phyloP scores from a whole-genome alignment of 1,140 invertebrate species.

The Homalodisca vitripennis region DNA sequence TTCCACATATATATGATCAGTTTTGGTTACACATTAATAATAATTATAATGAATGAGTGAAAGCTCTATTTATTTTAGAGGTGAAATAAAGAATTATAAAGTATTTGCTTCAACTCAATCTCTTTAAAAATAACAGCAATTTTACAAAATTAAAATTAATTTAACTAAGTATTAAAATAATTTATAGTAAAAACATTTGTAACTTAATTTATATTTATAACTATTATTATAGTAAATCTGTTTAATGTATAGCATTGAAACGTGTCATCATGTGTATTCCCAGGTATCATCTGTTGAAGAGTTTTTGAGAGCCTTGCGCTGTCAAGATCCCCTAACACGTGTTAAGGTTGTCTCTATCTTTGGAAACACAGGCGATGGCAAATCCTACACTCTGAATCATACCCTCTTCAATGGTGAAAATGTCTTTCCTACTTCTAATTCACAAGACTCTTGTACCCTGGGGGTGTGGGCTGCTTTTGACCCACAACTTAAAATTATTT shows the following conservation, averaged over 20 bases:
- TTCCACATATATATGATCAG: no score
- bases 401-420: constrained; percentile 74
- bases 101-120: not conserved
- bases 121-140: not conserved
- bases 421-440: constrained; percentile 70
- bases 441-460: constrained; percentile 73
- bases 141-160: not conserved
- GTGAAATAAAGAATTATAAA: no score
- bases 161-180: not conserved
- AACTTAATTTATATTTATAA: not conserved
- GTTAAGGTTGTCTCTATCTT: constrained; percentile 87
- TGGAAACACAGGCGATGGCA: constrained; percentile 85
- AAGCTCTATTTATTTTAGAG: no score
- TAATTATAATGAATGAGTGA: no score
- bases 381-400: constrained; percentile 80
- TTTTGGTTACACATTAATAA: no score
- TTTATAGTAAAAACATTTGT: not conserved
- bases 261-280: no score
- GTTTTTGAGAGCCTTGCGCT: constrained; percentile 54
- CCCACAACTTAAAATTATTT: constrained; percentile 61
- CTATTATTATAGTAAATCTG: not conserved
- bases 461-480: constrained; percentile 82
- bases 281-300: constrained; percentile 53
- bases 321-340: constrained; percentile 49
- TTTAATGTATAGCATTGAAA: no score